These are phyloP conservation scores for Lophius americanus DNA, from an alignment of 2,797 vertebrate species.

Conservation along the genomic window DNA sequence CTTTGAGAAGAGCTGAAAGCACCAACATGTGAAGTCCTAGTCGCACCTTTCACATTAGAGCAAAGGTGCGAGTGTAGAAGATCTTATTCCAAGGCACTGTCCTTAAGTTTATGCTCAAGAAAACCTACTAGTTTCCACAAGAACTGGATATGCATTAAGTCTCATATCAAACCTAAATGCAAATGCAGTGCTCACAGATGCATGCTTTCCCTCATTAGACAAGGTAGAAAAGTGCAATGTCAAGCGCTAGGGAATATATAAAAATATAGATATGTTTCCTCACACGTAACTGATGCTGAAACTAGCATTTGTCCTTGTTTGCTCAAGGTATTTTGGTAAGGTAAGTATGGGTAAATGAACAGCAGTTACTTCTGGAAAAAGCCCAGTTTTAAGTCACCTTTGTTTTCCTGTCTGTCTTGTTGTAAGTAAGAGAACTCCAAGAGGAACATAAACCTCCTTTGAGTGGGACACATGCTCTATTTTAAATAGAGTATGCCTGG, in stretches of 20 bases:
- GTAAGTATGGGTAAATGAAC: slow-evolving; percentile 68
- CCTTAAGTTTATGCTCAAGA: slow-evolving; percentile 68
- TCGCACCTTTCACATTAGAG: slow-evolving; percentile 61
- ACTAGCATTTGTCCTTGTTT: slow-evolving; percentile 67
- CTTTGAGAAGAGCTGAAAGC: slow-evolving; percentile 81
- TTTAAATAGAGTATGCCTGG: slow-evolving; percentile 52
- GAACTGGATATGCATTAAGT: slow-evolving; percentile 77
- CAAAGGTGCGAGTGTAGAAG: slow-evolving; percentile 72
- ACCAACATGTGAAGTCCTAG: slow-evolving; percentile 71
- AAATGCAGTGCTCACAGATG: slow-evolving; percentile 76
- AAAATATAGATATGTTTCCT: slow-evolving; percentile 78
- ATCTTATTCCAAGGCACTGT: slow-evolving; percentile 82
- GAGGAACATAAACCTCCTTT: slow-evolving; percentile 52
- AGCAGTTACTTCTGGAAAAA: slow-evolving; percentile 64
- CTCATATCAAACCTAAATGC: slow-evolving; percentile 75
- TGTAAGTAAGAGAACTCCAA: slow-evolving; percentile 60
- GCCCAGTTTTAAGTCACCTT: slow-evolving; percentile 57
- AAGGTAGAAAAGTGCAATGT: slow-evolving; percentile 83
- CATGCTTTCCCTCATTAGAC: slow-evolving; percentile 74
- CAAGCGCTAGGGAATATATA: slow-evolving; percentile 76
- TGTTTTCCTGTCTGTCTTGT: slow-evolving; percentile 63
- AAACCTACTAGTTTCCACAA: slow-evolving; percentile 64
- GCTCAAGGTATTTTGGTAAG: slow-evolving; percentile 64
- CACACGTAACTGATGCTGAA: slow-evolving; percentile 62
- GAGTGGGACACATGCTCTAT: slow-evolving; percentile 64